Evolutionary conservation across 2,113 vertebrate species (phyloP).

Genomic region (Hassar affinis): DNA sequence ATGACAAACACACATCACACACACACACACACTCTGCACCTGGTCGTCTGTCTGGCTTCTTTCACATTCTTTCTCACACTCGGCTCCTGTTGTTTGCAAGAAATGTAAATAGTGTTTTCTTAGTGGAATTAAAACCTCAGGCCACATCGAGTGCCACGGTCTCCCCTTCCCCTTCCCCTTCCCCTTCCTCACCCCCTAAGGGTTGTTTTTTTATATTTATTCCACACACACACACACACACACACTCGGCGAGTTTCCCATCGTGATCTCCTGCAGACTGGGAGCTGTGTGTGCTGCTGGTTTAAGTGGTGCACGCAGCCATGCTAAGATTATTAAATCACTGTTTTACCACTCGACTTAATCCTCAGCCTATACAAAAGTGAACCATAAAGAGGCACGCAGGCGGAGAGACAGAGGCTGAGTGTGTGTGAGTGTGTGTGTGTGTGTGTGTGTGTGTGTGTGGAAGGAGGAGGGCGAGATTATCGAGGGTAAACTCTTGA

Average conservation of each 20-base stretch:
- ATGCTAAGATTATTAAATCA: slow-evolving; percentile 80
- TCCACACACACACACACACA: not conserved
- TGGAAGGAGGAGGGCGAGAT: slow-evolving; percentile 62
- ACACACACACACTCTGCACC: slow-evolving; percentile 41
- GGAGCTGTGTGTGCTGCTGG: slow-evolving; percentile 69
- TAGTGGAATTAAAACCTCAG: slow-evolving; percentile 42
- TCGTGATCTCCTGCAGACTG: slow-evolving; percentile 64
- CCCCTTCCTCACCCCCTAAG: not conserved
- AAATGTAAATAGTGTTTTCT: slow-evolving; percentile 39
- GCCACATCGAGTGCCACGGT: slow-evolving; percentile 30
- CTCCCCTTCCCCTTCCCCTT: slow-evolving; percentile 14
- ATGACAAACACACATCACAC: too few species aligned
- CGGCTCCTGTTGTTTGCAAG: slow-evolving; percentile 40
- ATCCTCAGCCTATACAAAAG: slow-evolving; percentile 62
- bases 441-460: not conserved
- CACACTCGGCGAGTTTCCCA: slow-evolving; percentile 65
- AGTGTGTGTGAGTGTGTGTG: slow-evolving; percentile 34
- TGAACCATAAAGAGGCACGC: slow-evolving; percentile 46
- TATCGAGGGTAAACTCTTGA: slow-evolving; percentile 70
- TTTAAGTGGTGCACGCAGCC: slow-evolving; percentile 73
- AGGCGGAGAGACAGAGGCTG: slow-evolving; percentile 31
- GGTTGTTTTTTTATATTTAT: slow-evolving; percentile 32
- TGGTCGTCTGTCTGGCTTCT: slow-evolving; percentile 48
- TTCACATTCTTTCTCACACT: slow-evolving; percentile 51
- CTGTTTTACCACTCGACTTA: slow-evolving; percentile 80